Conservation (phyloP, 2,797 vertebrate genomes). For the Caiman crocodilus region DNA sequence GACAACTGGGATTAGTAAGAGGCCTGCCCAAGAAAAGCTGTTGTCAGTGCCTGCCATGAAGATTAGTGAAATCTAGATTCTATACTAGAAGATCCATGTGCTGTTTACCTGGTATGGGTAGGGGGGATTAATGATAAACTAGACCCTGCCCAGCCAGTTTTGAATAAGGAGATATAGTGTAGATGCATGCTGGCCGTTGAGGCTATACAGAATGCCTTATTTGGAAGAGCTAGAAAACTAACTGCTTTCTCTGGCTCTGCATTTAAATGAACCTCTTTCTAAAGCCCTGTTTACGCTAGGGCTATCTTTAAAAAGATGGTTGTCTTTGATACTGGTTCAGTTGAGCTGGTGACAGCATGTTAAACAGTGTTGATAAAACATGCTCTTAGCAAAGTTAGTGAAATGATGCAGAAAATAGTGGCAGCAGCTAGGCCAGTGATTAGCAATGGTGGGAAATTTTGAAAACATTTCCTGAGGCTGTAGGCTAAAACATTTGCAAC, state of each 20-base stretch:
- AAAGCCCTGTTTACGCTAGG: fast-evolving
- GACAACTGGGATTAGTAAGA: conserved; percentile 13
- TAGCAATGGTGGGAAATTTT: not conserved
- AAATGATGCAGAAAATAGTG: not conserved
- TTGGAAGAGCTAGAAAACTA: conserved; percentile 29
- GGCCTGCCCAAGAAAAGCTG: conserved; percentile 51
- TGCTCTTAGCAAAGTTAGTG: not conserved
- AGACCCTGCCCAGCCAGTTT: conserved; percentile 21
- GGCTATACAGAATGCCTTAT: conserved; percentile 5
- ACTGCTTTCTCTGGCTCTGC: not conserved
- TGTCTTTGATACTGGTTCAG: not conserved
- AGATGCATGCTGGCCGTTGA: not conserved
- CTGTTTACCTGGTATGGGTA: conserved; percentile 25
- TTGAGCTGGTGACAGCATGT: not conserved
- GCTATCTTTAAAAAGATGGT: not conserved
- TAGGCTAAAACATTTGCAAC: not conserved
- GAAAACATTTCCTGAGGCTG: not conserved
- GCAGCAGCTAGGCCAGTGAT: not conserved
- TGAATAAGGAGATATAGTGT: not conserved
- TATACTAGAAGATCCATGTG: conserved; percentile 6
- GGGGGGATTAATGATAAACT: conserved; percentile 34
- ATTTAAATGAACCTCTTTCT: conserved; percentile 11
- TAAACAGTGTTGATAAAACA: not conserved
- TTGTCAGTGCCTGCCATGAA: conserved; percentile 54
- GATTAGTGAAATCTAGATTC: conserved; percentile 56